Percentiles rank a stretch among this genome's conserved stretches.
phyloP scores from a whole-genome alignment of 92 coral and sea anemone genomes.

The Zoanthus gigantus region DNA sequence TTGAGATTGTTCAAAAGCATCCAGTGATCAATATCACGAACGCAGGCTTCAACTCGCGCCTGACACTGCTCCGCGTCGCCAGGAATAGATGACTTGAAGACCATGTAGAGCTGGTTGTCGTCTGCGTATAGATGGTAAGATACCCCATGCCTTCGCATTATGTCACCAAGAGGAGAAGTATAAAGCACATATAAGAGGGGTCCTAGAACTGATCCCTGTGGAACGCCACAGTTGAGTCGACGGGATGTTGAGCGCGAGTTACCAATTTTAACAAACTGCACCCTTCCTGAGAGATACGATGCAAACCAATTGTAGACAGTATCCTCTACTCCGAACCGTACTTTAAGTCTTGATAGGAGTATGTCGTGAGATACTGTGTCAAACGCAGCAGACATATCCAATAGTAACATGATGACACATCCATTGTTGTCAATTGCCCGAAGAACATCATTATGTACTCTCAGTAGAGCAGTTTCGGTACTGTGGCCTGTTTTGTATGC shows the following conservation, averaged over 20 bases:
- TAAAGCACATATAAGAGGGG: background rate
- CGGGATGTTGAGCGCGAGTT: constrained; percentile 12
- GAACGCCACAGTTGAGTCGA: constrained; percentile 34
- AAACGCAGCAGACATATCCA: constrained; percentile 47
- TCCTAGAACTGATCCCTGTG: constrained; percentile 9
- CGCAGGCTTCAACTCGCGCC: constrained; percentile 32
- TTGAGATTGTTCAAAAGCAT: constrained; percentile 43
- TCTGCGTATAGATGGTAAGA: constrained; percentile 44
- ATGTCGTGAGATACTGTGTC: constrained; percentile 42
- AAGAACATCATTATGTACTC: constrained; percentile 45
- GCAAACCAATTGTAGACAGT: constrained; percentile 35
- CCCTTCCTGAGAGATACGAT: constrained; percentile 30
- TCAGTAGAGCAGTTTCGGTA: constrained; percentile 40
- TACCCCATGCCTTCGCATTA: constrained; percentile 4
- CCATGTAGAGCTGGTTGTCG: constrained; percentile 36
- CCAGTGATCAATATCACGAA: constrained; percentile 44
- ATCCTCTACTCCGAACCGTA: constrained; percentile 32
- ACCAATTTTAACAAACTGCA: constrained; percentile 32
- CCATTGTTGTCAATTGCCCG: constrained; percentile 19
- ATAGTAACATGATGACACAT: constrained; percentile 23
- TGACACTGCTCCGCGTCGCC: constrained; percentile 25
- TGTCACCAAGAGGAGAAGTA: background rate
- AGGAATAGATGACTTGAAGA: constrained; percentile 21
- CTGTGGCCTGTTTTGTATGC: constrained; percentile 34
- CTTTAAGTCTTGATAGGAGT: constrained; percentile 18